Conservation (phyloP, 2,113 vertebrate species). For the Barbus barbus region DNA sequence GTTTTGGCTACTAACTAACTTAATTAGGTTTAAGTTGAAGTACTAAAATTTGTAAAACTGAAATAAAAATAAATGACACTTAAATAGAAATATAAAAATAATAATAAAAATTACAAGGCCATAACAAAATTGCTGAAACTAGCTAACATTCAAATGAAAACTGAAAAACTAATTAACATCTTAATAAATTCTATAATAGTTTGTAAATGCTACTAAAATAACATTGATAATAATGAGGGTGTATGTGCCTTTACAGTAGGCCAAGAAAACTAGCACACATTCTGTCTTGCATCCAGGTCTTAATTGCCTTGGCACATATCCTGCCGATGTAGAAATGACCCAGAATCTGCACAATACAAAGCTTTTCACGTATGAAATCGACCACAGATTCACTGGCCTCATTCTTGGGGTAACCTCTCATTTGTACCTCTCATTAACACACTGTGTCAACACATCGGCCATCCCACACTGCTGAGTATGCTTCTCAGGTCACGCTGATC, state of each 20-base stretch:
- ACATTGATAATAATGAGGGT: neutral
- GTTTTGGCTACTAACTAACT: too few species aligned
- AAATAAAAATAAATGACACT: too few species aligned
- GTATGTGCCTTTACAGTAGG: constrained; percentile 6
- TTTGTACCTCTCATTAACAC: constrained; percentile 61
- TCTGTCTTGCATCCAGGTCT: constrained; percentile 33
- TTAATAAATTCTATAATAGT: neutral
- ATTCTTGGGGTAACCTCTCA: constrained; percentile 58
- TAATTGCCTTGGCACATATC: constrained; percentile 24
- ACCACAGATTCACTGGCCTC: constrained; percentile 53
- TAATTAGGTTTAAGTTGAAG: too few species aligned
- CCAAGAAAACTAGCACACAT: constrained; percentile 26
- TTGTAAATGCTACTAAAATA: neutral
- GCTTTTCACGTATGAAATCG: constrained; percentile 11
- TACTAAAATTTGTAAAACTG: too few species aligned
- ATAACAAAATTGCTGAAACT: neutral
- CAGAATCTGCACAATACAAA: constrained; percentile 59
- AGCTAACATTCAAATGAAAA: too few species aligned
- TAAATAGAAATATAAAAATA: too few species aligned
- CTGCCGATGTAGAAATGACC: constrained; percentile 44
- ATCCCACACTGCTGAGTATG: constrained; percentile 9
- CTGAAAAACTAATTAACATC: too few species aligned
- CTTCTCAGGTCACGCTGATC: neutral
- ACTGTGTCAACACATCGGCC: constrained; percentile 45
- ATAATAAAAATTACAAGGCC: too few species aligned